Base-by-base conservation (phyloP, 2,888 invertebrate genomes). In the Lasioglossum oenotherae region DNA sequence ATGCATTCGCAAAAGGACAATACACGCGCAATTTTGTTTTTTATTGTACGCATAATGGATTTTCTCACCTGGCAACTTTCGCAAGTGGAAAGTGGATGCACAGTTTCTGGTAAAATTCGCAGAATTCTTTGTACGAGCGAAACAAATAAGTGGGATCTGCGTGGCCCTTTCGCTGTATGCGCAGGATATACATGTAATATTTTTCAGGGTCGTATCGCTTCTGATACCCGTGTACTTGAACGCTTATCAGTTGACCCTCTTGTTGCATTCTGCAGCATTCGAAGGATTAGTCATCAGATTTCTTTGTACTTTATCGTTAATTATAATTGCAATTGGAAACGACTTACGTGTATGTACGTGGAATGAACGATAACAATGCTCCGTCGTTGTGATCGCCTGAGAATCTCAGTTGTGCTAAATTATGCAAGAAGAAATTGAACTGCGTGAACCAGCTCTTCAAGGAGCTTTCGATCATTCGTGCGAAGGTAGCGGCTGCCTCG, bases 341-440 rank as follows among this genome's bases (percentile, higher is more conserved):
- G 46, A 96, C 97, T 97, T 95, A 99, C 99, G 98, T 98, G 95
- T 98, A 99, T 72, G 98, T 98, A 90, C 98, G 97, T 0, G 99
- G 99, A 94, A 99, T 98, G 96, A 99, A 99, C 0, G 99, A 98
- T 6, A 99, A 96, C 23, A 99, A 95, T 90, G 98, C 98, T 53
- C 97, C 98, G 89, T 96, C 97, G 88, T 96, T 97, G 92, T 98
- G 98, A 89, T 98, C 98, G n/a, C 98, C 98, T 80, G 98, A 97
- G 92, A 99, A 99, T 90, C 99, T 96, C 92, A 99, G 96, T 95
- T 99, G 99, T 2, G 99, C 99, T 94, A 99, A 95, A 95, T 99
- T 99, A 96, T 99, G 99, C 76, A 99, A 96, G 96, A 99, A 99
- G 96, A 99, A 99, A 96, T 99, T 99, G 92, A 99, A 98, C 86